Conservation (phyloP, 2,113 vertebrate genomes). For the Corythaixoides concolor region DNA sequence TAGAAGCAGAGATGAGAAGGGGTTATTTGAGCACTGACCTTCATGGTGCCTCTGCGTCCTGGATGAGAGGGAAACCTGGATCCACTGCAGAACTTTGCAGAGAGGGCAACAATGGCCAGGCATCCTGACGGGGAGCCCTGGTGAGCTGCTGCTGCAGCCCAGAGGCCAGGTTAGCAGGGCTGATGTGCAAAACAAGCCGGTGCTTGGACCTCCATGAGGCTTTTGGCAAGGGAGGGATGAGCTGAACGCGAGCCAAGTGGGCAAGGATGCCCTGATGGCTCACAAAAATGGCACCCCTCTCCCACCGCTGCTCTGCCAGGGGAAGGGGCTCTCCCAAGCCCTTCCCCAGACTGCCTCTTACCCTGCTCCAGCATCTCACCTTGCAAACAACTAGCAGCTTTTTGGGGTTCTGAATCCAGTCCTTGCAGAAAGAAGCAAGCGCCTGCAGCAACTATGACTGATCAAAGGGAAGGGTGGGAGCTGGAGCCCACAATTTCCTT, state of each 20-base stretch:
- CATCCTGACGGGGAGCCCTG: background rate
- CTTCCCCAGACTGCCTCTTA: background rate
- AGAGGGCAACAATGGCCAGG: too few species aligned
- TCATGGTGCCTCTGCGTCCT: background rate
- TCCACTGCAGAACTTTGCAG: background rate
- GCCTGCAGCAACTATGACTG: background rate
- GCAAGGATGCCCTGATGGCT: background rate
- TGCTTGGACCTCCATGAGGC: background rate
- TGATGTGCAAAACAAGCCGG: background rate
- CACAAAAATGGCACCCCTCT: background rate
- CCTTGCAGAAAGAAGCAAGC: background rate
- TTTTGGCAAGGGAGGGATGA: background rate
- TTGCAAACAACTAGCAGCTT: background rate
- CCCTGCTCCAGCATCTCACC: background rate
- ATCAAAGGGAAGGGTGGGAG: slow-evolving; percentile 46
- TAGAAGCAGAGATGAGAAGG: background rate
- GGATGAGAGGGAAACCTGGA: background rate
- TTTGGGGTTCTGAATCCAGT: background rate
- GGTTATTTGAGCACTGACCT: background rate
- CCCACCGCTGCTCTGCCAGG: background rate
- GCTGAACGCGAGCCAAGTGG: background rate
- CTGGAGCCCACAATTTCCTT: background rate
- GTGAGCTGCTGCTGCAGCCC: background rate
- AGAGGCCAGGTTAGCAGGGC: background rate
- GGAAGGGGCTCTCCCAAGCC: background rate